These are phyloP conservation scores for Plebejus anna DNA, from an alignment of 2,888 invertebrate species.

Conservation along the genomic window DNA sequence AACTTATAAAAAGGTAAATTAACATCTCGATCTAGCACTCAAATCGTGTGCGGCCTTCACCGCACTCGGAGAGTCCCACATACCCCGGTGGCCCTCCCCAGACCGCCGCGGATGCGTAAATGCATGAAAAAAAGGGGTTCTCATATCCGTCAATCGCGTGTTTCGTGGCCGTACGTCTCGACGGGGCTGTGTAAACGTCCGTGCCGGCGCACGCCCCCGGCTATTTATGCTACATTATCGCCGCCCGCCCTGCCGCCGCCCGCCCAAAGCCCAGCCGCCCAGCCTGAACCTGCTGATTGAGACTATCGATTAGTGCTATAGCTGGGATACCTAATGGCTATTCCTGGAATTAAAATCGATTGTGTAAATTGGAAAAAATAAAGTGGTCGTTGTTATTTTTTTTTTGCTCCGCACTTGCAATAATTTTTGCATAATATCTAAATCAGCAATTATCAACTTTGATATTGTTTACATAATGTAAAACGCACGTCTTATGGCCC, in stretches of 20 bases:
- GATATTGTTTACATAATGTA: neutral
- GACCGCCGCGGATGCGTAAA: too few relatives aligned
- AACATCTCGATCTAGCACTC: too few relatives aligned
- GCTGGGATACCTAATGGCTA: neutral
- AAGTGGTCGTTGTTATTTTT: neutral
- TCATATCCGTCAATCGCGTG: neutral
- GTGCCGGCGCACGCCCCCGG: slow-evolving; percentile 36
- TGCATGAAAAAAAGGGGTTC: neutral
- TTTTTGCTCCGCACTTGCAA: neutral
- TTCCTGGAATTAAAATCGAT: neutral
- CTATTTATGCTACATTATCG: slow-evolving; percentile 34
- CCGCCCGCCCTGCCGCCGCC: slow-evolving; percentile 12
- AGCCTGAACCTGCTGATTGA: slow-evolving; percentile 9
- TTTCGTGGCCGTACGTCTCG: slow-evolving; percentile 29
- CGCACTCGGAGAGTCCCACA: too few relatives aligned
- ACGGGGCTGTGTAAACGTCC: slow-evolving; percentile 35
- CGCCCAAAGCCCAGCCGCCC: neutral
- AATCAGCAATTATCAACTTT: neutral
- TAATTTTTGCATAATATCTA: too few relatives aligned
- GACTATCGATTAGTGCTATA: slow-evolving; percentile 3
- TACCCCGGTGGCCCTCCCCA: too few relatives aligned
- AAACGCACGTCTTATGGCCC: slow-evolving; percentile 26
- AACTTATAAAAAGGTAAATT: too few relatives aligned
- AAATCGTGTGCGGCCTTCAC: too few relatives aligned
- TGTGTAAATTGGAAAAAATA: too few relatives aligned